These are phyloP conservation scores for Agriotes lineatus DNA, from an alignment of 2,888 invertebrate species.

Conservation along the genomic window DNA sequence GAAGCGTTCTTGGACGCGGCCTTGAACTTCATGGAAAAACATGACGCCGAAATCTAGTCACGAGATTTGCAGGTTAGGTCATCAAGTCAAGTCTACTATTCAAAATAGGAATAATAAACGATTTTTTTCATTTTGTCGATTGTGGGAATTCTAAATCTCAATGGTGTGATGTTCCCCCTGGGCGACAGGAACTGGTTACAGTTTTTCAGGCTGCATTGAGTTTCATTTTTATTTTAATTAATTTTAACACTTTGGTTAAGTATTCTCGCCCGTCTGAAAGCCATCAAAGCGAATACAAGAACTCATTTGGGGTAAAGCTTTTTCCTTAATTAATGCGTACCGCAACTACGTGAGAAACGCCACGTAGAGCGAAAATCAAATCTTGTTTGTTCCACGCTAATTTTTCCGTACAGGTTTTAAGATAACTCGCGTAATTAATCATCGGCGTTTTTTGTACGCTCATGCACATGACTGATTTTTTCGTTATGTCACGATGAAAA, in stretches of 20 bases:
- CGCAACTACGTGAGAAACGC: constrained; percentile 12
- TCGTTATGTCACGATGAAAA: neutral
- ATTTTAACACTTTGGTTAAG: neutral
- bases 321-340: constrained; percentile 16
- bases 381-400: constrained; percentile 4
- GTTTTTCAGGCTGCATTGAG: neutral
- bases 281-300: constrained; percentile 4
- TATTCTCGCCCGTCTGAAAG: neutral
- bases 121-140: neutral
- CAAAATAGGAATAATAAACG: neutral
- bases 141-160: constrained; percentile 11
- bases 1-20: constrained; percentile 1
- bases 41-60: neutral
- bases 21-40: constrained; percentile 8
- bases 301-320: constrained; percentile 10
- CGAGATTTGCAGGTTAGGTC: constrained; percentile 9
- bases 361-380: neutral
- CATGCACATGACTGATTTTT: constrained; percentile 9
- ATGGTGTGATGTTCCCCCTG: neutral
- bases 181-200: neutral
- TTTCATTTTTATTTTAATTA: constrained; percentile 14
- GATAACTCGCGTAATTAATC: constrained; percentile 6
- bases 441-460: neutral
- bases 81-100: constrained; percentile 11
- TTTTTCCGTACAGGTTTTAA: neutral